Conservation (phyloP, 2,888 invertebrate genomes). For the Anoncus sp. region DNA sequence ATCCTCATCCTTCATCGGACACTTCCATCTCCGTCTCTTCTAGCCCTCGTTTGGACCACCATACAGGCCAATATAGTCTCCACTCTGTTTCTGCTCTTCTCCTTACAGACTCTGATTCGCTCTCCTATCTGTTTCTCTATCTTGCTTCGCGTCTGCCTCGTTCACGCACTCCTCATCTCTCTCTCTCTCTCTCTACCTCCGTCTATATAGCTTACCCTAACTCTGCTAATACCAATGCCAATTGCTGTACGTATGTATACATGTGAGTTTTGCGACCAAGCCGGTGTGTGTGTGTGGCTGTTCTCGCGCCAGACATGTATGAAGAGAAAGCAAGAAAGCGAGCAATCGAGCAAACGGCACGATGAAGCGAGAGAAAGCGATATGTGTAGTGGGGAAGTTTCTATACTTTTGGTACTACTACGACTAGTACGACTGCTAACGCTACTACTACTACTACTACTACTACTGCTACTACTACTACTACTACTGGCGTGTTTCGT, state of each 20-base stretch:
- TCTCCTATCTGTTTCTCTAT: constrained; percentile 2
- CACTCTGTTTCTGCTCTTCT: constrained; percentile 34
- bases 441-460: constrained; percentile 3
- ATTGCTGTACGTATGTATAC: neutral
- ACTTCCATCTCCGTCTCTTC: constrained; percentile 5
- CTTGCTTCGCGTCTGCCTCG: constrained; percentile 51
- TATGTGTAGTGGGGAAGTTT: constrained; percentile 20
- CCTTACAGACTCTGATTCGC: neutral
- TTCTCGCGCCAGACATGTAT: constrained; percentile 18
- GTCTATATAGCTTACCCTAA: too few relatives aligned
- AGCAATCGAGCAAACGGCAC: constrained; percentile 40
- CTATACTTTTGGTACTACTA: neutral
- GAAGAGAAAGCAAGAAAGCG: constrained; percentile 40
- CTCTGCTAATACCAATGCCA: constrained; percentile 27
- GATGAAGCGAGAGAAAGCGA: constrained; percentile 43
- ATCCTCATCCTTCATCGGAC: constrained; percentile 24
- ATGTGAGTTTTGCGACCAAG: constrained; percentile 27
- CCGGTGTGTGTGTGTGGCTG: neutral
- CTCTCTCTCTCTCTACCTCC: constrained; percentile 39
- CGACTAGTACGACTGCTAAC: constrained; percentile 4
- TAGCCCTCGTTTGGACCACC: neutral
- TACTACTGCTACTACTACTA: constrained; percentile 6
- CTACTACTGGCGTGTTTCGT: constrained; percentile 23
- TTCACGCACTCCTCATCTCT: constrained; percentile 55
- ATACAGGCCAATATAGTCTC: constrained; percentile 20